phyloP scores from a whole-genome alignment of 2,113 vertebrate genomes.

The Percopsis transmontana region DNA sequence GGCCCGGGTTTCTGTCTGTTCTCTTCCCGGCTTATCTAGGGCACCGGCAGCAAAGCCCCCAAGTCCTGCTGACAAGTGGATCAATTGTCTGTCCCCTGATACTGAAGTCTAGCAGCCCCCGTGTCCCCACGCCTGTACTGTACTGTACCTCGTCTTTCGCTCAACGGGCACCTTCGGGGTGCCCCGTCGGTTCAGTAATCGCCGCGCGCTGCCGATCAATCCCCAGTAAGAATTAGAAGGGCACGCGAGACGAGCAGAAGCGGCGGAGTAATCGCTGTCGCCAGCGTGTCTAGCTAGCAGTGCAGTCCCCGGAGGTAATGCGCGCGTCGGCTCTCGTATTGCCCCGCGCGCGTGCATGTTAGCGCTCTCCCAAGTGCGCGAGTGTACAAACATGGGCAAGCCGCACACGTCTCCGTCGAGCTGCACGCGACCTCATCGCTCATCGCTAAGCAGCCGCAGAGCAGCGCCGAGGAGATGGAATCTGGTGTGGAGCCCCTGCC shows the following conservation, averaged over 20 bases:
- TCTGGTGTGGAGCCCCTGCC: slow-evolving; percentile 73
- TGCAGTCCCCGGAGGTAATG: background rate
- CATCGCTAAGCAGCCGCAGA: slow-evolving; percentile 52
- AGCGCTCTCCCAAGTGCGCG: slow-evolving; percentile 3
- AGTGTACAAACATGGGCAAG: background rate
- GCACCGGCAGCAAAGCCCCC: slow-evolving; percentile 52
- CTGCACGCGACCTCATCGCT: slow-evolving; percentile 47
- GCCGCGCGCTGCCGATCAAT: slow-evolving; percentile 74
- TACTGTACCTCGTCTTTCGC: slow-evolving; percentile 11
- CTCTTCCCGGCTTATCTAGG: slow-evolving; percentile 56
- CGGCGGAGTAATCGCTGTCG: slow-evolving; percentile 76
- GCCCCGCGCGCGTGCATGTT: slow-evolving; percentile 9
- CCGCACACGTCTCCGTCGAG: slow-evolving; percentile 21
- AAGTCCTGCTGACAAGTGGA: slow-evolving; percentile 63
- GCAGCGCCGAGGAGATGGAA: slow-evolving; percentile 54
- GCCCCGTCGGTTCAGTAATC: slow-evolving; percentile 65
- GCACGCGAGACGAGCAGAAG: slow-evolving; percentile 69
- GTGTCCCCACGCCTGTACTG: slow-evolving; percentile 18
- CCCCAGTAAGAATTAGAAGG: slow-evolving; percentile 77
- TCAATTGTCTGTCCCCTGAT: slow-evolving; percentile 65
- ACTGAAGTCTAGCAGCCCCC: background rate
- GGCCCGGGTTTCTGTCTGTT: slow-evolving; percentile 19
- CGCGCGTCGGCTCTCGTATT: background rate
- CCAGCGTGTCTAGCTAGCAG: slow-evolving; percentile 38
- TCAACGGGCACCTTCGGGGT: slow-evolving; percentile 5